Percentiles rank a stretch among this genome's conserved stretches.
These are phyloP conservation scores for Hirtodrosophila trivittata DNA, from an alignment of 2,888 invertebrate genomes.

Conservation along the genomic window DNA sequence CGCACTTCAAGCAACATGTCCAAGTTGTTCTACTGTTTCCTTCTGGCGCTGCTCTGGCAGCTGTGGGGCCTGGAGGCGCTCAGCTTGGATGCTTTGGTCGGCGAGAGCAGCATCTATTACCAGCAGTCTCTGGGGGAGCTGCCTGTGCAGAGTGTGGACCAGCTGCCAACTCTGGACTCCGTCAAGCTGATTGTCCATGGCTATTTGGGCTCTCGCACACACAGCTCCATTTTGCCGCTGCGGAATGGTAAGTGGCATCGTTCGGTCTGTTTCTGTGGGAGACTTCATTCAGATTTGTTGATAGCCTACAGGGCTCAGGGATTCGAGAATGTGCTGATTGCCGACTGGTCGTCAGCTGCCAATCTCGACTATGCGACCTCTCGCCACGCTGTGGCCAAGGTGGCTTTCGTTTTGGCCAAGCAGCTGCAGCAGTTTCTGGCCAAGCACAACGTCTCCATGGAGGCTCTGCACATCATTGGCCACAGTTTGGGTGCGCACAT, in stretches of 20 bases:
- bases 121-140: constrained; percentile 47
- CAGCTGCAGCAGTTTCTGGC: constrained; percentile 71
- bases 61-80: constrained; percentile 42
- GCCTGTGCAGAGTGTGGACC: constrained; percentile 49
- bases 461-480: constrained; percentile 80
- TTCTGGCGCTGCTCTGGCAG: constrained; percentile 44
- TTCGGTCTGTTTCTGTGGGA: background rate
- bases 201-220: constrained; percentile 76
- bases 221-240: constrained; percentile 76
- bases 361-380: constrained; percentile 76
- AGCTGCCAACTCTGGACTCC: constrained; percentile 41
- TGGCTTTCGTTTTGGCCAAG: constrained; percentile 66
- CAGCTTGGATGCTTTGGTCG: constrained; percentile 33
- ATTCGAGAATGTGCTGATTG: constrained; percentile 75
- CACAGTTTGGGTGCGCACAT: constrained; percentile 83
- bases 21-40: constrained; percentile 29
- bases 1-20: constrained; percentile 37
- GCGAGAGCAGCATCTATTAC: constrained; percentile 46
- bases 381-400: constrained; percentile 64
- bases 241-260: constrained; percentile 62
- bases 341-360: constrained; percentile 82
- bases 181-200: constrained; percentile 83
- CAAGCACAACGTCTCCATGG: constrained; percentile 43
- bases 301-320: constrained; percentile 80
- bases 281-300: background rate